These are phyloP conservation scores for Meteorus colon DNA, from an alignment of 2,888 invertebrate genomes.

Conservation along the genomic window DNA sequence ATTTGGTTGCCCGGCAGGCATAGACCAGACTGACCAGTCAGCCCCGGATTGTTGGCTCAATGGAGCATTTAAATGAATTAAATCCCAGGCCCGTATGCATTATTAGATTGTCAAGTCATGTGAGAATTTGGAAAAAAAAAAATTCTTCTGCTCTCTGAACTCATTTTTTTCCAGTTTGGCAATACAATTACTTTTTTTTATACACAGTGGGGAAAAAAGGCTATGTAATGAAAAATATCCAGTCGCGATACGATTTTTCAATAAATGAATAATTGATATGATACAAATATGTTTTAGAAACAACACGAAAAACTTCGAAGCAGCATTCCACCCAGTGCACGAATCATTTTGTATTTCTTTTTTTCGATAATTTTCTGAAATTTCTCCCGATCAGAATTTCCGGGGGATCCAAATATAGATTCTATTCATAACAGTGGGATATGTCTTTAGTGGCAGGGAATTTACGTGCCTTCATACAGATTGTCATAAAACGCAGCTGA, in stretches of 20 bases:
- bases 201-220: too few species aligned
- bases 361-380: neutral
- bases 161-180: neutral
- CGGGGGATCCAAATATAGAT: neutral
- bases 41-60: constrained; percentile 62
- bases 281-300: too few species aligned
- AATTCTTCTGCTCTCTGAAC: constrained; percentile 22
- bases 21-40: constrained; percentile 49
- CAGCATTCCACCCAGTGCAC: neutral
- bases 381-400: neutral
- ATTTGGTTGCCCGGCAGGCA: constrained; percentile 45
- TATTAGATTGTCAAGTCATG: constrained; percentile 41
- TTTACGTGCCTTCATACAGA: neutral
- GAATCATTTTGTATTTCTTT: neutral
- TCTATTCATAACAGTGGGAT: neutral
- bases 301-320: too few species aligned
- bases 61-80: constrained; percentile 69
- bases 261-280: too few species aligned
- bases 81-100: constrained; percentile 54
- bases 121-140: constrained; percentile 22
- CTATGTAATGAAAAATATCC: too few species aligned
- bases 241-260: too few species aligned
- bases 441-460: neutral
- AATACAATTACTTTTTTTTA: too few species aligned
- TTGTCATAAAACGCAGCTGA: neutral